Conservation (phyloP, 2,797 vertebrate genomes). For the Crocidura indochinensis region DNA sequence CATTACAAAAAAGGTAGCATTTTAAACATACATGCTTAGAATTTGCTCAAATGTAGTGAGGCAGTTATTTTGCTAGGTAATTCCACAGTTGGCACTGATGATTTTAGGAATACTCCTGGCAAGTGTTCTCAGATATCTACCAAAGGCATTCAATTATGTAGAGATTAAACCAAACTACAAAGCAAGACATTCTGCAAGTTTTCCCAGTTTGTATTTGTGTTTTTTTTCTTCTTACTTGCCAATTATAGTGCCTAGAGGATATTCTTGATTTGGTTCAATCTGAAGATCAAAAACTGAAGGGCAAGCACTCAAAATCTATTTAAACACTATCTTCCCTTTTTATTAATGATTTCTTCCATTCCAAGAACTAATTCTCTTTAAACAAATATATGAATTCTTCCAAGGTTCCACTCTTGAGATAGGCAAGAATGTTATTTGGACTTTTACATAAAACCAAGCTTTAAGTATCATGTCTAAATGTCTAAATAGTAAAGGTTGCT, state of each 20-base stretch:
- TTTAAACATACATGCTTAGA: conserved; percentile 8
- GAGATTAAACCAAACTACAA: conserved; percentile 53
- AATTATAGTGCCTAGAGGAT: neutral
- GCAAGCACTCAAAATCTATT: conserved; percentile 24
- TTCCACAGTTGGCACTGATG: neutral
- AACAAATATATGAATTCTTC: neutral
- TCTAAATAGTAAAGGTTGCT: conserved; percentile 1
- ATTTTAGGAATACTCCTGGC: conserved; percentile 30
- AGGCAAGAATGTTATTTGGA: neutral
- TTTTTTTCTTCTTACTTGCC: neutral
- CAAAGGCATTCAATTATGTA: neutral
- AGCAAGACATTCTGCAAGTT: conserved; percentile 16
- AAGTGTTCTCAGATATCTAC: conserved; percentile 5
- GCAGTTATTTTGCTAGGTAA: neutral
- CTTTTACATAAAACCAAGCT: neutral
- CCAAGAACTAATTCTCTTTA: neutral
- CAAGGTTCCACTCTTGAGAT: neutral
- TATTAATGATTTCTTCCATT: neutral
- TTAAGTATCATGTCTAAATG: conserved; percentile 8
- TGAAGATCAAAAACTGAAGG: conserved; percentile 3
- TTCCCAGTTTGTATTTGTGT: neutral
- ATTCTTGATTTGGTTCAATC: neutral
- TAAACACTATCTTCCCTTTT: neutral
- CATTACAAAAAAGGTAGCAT: conserved; percentile 31
- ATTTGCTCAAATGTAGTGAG: conserved; percentile 28